Evolutionary conservation across 2,113 vertebrate genomes (phyloP).

Genomic region (Ptychochromis oligacanthus): DNA sequence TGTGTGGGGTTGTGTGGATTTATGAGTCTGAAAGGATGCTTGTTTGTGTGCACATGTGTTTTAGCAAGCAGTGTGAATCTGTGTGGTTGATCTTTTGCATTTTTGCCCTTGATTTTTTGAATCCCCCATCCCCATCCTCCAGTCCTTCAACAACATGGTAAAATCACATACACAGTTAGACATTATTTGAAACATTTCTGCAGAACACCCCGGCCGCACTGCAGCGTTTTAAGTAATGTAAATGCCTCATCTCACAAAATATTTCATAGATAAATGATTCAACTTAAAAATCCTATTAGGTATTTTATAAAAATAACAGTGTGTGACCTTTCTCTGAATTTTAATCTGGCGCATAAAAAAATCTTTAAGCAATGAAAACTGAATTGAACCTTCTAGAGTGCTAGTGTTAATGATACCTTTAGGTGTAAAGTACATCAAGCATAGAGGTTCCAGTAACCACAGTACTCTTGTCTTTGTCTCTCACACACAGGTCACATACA

Average conservation of each 20-base stretch:
- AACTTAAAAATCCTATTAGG: slow-evolving; percentile 50
- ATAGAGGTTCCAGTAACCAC: slow-evolving; percentile 31
- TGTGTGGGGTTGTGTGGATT: slow-evolving; percentile 26
- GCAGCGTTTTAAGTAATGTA: slow-evolving; percentile 37
- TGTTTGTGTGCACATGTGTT: background rate
- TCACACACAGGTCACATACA: background rate
- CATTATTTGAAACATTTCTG: slow-evolving; percentile 39
- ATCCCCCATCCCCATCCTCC: slow-evolving; percentile 4
- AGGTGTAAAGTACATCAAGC: slow-evolving; percentile 50
- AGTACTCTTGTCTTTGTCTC: slow-evolving; percentile 4
- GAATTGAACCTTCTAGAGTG: slow-evolving; percentile 40
- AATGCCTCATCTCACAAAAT: slow-evolving; percentile 49
- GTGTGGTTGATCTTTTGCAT: slow-evolving; percentile 38
- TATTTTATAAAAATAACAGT: slow-evolving; percentile 58
- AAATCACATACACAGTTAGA: slow-evolving; percentile 43
- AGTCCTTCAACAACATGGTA: slow-evolving; percentile 18
- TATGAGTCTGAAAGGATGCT: background rate
- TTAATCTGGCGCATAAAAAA: slow-evolving; percentile 51
- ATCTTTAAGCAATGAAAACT: slow-evolving; percentile 53
- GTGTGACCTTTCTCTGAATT: slow-evolving; percentile 58
- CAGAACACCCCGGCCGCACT: slow-evolving; percentile 15
- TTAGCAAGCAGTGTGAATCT: slow-evolving; percentile 22
- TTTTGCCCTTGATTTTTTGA: slow-evolving; percentile 51
- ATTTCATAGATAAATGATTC: slow-evolving; percentile 60
- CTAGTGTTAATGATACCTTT: slow-evolving; percentile 56